Evolutionary conservation across 2,888 invertebrate genomes (phyloP).

Genomic region (Aspidiotus destructor): DNA sequence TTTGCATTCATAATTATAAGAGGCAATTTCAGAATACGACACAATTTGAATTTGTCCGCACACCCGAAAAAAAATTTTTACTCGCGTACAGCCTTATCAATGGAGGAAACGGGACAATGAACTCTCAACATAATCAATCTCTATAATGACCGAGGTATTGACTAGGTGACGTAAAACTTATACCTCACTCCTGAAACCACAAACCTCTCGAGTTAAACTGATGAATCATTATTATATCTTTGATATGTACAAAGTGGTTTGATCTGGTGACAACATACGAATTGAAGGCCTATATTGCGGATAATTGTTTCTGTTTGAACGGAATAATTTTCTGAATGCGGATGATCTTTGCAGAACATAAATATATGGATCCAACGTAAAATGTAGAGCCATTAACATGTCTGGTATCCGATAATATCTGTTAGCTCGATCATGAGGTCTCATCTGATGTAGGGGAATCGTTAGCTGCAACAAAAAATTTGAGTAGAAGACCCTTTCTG

Average conservation of each 20-base stretch:
- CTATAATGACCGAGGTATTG: too few relatives aligned
- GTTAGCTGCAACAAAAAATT: conserved; percentile 48
- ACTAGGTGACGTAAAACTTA: too few relatives aligned
- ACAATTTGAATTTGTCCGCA: too few relatives aligned
- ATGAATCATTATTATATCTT: not conserved
- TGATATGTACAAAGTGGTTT: not conserved
- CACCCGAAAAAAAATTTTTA: too few relatives aligned
- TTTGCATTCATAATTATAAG: too few relatives aligned
- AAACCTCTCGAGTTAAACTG: too few relatives aligned
- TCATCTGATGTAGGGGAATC: conserved; percentile 52
- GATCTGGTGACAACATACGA: not conserved
- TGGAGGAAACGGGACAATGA: too few relatives aligned
- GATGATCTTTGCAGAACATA: conserved; percentile 54
- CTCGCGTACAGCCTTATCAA: too few relatives aligned
- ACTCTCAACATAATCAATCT: too few relatives aligned
- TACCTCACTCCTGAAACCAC: too few relatives aligned
- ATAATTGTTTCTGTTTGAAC: not conserved
- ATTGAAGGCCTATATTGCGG: not conserved
- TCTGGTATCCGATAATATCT: conserved; percentile 56
- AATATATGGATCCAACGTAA: conserved; percentile 71
- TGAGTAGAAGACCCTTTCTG: not conserved
- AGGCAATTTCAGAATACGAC: too few relatives aligned
- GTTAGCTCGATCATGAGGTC: conserved; percentile 38
- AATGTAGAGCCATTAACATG: conserved; percentile 66
- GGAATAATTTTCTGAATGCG: conserved; percentile 35